phyloP scores from a whole-genome alignment of 1,140 invertebrate genomes.

The Pollicipes pollicipes region DNA sequence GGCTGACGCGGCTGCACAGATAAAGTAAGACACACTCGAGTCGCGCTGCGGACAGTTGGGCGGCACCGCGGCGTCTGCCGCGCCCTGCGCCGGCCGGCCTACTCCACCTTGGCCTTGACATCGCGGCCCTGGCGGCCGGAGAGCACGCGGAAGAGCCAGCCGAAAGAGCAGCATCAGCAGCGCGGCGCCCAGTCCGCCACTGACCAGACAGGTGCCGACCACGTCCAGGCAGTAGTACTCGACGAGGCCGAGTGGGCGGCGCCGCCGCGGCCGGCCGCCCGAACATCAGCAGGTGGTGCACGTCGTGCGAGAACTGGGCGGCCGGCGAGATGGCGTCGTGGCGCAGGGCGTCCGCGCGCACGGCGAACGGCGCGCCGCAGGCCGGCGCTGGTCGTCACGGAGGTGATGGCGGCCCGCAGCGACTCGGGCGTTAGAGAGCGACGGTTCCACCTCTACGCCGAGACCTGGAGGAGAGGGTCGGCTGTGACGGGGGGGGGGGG shows the following conservation, averaged over 20 bases:
- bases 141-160: neutral
- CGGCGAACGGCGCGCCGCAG: neutral
- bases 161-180: neutral
- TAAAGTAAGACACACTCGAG: no score
- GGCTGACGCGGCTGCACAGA: no score
- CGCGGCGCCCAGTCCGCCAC: neutral
- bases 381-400: neutral
- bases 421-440: neutral
- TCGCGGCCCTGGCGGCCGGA: no score
- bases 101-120: neutral
- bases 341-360: neutral
- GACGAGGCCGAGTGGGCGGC: neutral
- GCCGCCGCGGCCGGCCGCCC: no score
- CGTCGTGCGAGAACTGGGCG: neutral
- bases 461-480: neutral
- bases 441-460: neutral
- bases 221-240: neutral
- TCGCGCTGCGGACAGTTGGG: no score
- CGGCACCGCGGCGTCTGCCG: no score
- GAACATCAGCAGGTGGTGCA: neutral
- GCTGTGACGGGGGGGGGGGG: no score
- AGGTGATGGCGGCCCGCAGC: neutral
- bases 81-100: no score
- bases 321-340: neutral
- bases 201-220: neutral